Conservation (phyloP, 2,888 invertebrate genomes). For the Troides helena region DNA sequence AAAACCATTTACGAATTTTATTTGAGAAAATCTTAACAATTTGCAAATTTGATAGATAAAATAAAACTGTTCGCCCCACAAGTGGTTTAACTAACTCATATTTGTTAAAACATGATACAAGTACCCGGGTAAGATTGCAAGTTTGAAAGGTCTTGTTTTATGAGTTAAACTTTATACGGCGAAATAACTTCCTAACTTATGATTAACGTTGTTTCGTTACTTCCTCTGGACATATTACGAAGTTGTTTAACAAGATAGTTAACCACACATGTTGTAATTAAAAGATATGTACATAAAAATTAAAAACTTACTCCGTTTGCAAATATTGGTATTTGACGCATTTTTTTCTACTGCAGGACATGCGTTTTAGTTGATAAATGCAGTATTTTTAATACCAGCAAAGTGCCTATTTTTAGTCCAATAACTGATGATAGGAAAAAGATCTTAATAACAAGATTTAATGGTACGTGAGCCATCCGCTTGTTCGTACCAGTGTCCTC, state of each 20-base stretch:
- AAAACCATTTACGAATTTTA: too few relatives aligned
- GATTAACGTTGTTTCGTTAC: conserved; percentile 29
- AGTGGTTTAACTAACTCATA: conserved; percentile 7
- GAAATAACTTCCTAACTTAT: conserved; percentile 29
- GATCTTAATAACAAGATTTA: background rate
- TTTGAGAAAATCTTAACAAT: background rate
- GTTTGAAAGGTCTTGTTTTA: conserved; percentile 30
- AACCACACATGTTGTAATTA: conserved; percentile 1
- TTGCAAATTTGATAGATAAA: background rate
- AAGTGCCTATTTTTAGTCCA: background rate
- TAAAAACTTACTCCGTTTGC: background rate
- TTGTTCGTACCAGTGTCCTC: too few relatives aligned
- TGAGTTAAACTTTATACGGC: conserved; percentile 29
- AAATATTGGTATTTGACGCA: background rate
- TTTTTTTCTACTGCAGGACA: background rate
- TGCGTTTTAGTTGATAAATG: background rate
- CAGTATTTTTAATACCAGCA: background rate
- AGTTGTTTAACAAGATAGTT: conserved; percentile 21
- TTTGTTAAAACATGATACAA: conserved; percentile 23
- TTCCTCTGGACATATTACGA: conserved; percentile 11
- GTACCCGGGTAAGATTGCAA: conserved; percentile 27
- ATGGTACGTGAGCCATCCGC: background rate
- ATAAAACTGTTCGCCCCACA: background rate
- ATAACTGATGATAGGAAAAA: background rate
- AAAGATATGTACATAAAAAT: background rate